These are phyloP conservation scores for Grapholita molesta DNA, from an alignment of 1,140 invertebrate genomes.

Conservation along the genomic window DNA sequence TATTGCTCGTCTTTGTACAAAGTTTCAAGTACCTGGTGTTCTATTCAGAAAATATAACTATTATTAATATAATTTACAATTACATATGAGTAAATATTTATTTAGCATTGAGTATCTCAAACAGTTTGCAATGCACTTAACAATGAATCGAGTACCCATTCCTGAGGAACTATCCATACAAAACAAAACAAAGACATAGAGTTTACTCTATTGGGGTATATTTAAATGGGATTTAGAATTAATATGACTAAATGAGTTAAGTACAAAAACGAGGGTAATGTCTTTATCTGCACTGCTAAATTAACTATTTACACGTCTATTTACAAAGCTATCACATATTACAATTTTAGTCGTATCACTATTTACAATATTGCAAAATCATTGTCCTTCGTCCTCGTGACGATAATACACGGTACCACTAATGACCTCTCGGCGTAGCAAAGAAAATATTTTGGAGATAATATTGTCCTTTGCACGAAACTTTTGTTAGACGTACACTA, in stretches of 20 bases:
- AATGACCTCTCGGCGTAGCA: conserved; percentile 36
- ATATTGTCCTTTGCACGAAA: conserved; percentile 56
- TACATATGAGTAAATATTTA: conserved; percentile 52
- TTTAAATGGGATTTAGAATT: conserved; percentile 26
- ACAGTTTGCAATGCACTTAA: conserved; percentile 53
- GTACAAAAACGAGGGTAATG: conserved; percentile 65
- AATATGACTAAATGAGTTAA: conserved; percentile 60
- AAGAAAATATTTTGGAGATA: conserved; percentile 44
- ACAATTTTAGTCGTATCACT: conserved; percentile 69
- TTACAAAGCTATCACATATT: conserved; percentile 77
- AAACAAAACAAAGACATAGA: conserved; percentile 34
- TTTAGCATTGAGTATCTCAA: conserved; percentile 43
- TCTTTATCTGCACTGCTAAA: conserved; percentile 50
- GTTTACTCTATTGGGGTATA: conserved; percentile 4
- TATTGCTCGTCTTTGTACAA: conserved; percentile 77
- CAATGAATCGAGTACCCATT: conserved; percentile 44
- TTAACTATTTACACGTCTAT: conserved; percentile 70
- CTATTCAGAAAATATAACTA: conserved; percentile 62
- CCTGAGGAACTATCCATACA: conserved; percentile 60
- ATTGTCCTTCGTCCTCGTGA: conserved; percentile 42
- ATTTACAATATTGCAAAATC: conserved; percentile 75
- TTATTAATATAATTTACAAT: conserved; percentile 57
- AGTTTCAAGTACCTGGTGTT: conserved; percentile 74
- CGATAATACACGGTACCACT: conserved; percentile 37
- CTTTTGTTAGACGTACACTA: conserved; percentile 81